Base-by-base conservation (phyloP, 2,797 vertebrate species). In the Lacerta bilineata region DNA sequence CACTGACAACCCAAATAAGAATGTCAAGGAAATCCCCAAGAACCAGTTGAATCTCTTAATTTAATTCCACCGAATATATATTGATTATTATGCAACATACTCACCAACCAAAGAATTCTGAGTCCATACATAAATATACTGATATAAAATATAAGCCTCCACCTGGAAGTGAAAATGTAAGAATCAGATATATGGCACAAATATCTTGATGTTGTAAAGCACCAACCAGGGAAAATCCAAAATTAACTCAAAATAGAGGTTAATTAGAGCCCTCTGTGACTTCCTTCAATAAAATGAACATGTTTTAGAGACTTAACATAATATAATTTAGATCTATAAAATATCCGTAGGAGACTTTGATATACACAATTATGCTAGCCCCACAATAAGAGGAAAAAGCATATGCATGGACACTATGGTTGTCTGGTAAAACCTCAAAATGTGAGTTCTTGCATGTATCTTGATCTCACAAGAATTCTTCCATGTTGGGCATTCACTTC, bases 141-240 rank as follows among this genome's bases (percentile, higher is more conserved):
- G 94, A 98, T 97, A 97, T 98, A 99, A 98, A 99, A 99, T 93
- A 97, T 98, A 97, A 99, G 98, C 97, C 98, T 98, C 99, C 99
- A 99, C 98, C 99, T 99, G 91, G 75, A 91, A 96, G 94, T 74
- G 91, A 88, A 69, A 81, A 92, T 89, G 25, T 36, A 78, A 55
- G 20, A 75, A 59, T 13, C 20, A 84, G 83, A 17, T 85, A n/a
- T 15, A 33, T 9, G 13, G 71, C 81, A 82, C 0, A 84, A 88
- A 90, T n/a, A 66, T 17, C 50, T 11, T 43, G 87, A 80, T 43
- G 6, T 83, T 39, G 3, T 77, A 50, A 78, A 84, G 74, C 11
- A 76, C 1, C 8, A 36, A 1, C 80, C 59, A 46, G 78, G 77
- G 17, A 88, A 84, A 27, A 84, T 46, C 2, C 36, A 72, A 50